These are phyloP conservation scores for Centropyge bicolor DNA, from an alignment of 2,797 vertebrate genomes.

Conservation along the genomic window DNA sequence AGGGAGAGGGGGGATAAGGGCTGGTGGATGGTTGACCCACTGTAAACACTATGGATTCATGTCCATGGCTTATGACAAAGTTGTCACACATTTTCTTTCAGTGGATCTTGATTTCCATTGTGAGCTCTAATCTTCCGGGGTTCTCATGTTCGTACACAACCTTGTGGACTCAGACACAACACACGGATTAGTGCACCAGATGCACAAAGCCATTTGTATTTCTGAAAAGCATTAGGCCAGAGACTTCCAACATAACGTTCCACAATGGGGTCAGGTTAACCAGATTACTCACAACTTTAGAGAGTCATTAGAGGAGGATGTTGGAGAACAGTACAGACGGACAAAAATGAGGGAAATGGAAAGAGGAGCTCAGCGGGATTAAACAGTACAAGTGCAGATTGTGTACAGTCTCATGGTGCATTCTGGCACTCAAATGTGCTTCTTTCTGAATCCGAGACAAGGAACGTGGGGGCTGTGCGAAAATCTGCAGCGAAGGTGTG, in stretches of 20 bases:
- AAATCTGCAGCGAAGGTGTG: slow-evolving; percentile 66
- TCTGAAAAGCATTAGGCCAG: slow-evolving; percentile 52
- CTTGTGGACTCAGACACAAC: slow-evolving; percentile 16
- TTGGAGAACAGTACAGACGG: not conserved
- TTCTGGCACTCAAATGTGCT: slow-evolving; percentile 53
- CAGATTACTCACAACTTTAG: slow-evolving; percentile 51
- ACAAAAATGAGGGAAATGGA: slow-evolving; percentile 11
- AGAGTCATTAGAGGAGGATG: slow-evolving; percentile 32
- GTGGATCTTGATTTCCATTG: slow-evolving; percentile 70
- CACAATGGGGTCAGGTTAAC: slow-evolving; percentile 55
- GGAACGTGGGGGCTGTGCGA: slow-evolving; percentile 65
- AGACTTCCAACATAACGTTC: slow-evolving; percentile 28
- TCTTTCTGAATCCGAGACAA: slow-evolving; percentile 48
- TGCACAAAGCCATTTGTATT: slow-evolving; percentile 49
- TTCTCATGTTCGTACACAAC: slow-evolving; percentile 25
- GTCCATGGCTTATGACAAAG: slow-evolving; percentile 63
- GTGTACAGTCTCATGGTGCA: slow-evolving; percentile 23
- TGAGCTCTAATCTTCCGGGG: slow-evolving; percentile 60
- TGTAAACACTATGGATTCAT: slow-evolving; percentile 72
- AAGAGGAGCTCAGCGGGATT: slow-evolving; percentile 34
- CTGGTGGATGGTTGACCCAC: slow-evolving; percentile 45
- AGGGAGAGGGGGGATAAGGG: slow-evolving; percentile 19
- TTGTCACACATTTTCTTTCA: slow-evolving; percentile 70
- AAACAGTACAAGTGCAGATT: slow-evolving; percentile 39
- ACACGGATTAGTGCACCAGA: slow-evolving; percentile 57